Conservation (phyloP, 2,113 vertebrate genomes). For the Caracal caracal region DNA sequence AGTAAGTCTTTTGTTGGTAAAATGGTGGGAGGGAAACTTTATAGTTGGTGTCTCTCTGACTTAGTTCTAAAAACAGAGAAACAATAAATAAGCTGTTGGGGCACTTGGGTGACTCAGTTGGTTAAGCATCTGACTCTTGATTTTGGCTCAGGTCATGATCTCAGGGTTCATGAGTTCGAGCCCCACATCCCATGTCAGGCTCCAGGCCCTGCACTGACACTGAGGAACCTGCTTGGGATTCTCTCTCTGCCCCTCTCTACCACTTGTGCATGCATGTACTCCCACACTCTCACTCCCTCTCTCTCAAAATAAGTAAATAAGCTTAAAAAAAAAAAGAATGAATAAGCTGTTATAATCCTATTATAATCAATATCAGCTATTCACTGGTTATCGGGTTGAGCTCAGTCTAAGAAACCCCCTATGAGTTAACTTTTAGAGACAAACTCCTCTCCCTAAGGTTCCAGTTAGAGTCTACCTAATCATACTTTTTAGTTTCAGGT, state of each 20-base stretch:
- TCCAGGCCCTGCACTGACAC: too few species aligned
- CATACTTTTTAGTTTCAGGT: not conserved
- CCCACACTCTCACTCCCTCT: too few species aligned
- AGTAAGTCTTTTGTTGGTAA: not conserved
- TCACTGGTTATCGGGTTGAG: not conserved
- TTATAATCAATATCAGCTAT: not conserved
- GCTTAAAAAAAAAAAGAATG: not conserved
- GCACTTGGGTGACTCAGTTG: too few species aligned
- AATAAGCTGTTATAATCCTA: not conserved
- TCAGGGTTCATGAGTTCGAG: too few species aligned
- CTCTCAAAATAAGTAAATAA: too few species aligned
- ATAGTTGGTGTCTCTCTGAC: not conserved
- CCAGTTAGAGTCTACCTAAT: not conserved
- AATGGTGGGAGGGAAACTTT: not conserved
- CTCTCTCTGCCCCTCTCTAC: too few species aligned
- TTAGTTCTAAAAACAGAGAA: not conserved
- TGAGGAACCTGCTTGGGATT: too few species aligned
- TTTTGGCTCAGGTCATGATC: too few species aligned
- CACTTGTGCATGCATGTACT: too few species aligned
- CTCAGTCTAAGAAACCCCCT: not conserved
- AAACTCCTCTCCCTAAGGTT: not conserved
- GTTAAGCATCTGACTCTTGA: too few species aligned
- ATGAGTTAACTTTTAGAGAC: not conserved
- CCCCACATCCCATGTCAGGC: too few species aligned
- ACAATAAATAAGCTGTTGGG: not conserved